Evolutionary conservation across 2,888 invertebrate genomes (phyloP).

Genomic region (Orchesellides sinensis): DNA sequence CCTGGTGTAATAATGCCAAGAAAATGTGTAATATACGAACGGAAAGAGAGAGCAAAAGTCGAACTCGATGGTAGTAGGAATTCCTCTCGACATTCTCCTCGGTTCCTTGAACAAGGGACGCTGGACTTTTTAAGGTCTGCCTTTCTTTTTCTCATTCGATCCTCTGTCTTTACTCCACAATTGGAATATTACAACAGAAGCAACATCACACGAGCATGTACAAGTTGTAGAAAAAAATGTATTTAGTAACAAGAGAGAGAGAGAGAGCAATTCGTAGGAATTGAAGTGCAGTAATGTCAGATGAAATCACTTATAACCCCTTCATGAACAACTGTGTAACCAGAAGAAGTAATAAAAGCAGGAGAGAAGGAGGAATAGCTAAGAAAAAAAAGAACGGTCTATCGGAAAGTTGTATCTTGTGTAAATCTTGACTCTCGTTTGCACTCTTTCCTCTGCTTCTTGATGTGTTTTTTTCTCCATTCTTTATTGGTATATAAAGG

Average conservation of each 20-base stretch:
- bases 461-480: constrained; percentile 39
- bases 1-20: background rate
- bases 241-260: constrained; percentile 48
- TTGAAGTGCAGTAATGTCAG: constrained; percentile 58
- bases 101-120: constrained; percentile 55
- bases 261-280: constrained; percentile 56
- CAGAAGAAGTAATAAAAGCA: constrained; percentile 52
- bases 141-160: constrained; percentile 28
- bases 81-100: constrained; percentile 57
- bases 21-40: background rate
- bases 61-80: constrained; percentile 57
- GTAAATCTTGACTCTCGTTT: constrained; percentile 31
- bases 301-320: constrained; percentile 63
- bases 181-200: constrained; percentile 8
- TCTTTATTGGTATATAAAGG: background rate
- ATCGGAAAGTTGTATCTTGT: constrained; percentile 58
- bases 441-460: constrained; percentile 37
- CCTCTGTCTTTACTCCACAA: constrained; percentile 9
- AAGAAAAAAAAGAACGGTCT: background rate
- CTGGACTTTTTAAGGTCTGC: constrained; percentile 42
- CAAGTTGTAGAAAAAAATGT: constrained; percentile 35
- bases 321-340: constrained; percentile 61
- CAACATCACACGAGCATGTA: background rate
- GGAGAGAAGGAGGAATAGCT: constrained; percentile 10
- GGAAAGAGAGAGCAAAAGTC: constrained; percentile 27